Percentiles rank a stretch among this genome's conserved stretches.
Conservation (phyloP, 1,140 invertebrate species). For the Bombus superbus region DNA sequence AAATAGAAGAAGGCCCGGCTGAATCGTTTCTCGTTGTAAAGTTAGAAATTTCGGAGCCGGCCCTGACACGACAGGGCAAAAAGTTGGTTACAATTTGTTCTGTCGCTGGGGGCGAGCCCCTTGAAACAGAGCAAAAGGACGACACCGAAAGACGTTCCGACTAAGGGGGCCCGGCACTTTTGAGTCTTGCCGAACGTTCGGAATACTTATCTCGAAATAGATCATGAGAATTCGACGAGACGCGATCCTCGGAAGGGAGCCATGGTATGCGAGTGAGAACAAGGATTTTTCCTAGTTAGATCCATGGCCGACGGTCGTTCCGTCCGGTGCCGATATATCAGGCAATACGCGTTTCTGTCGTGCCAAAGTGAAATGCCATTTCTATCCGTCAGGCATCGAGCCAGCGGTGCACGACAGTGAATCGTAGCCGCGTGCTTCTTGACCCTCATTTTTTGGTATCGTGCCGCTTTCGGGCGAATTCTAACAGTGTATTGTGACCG, state of each 20-base stretch:
- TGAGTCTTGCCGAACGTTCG: conserved; percentile 41
- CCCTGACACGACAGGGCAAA: background rate
- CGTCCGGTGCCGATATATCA: conserved; percentile 46
- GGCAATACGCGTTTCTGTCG: conserved; percentile 48
- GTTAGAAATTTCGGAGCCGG: background rate
- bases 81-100: conserved; percentile 52
- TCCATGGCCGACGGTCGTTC: conserved; percentile 22
- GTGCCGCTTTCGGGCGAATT: background rate
- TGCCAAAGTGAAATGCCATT: conserved; percentile 43
- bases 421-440: conserved; percentile 33
- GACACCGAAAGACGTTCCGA: background rate
- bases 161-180: background rate
- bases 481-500: background rate
- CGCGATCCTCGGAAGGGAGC: background rate
- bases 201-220: conserved; percentile 60
- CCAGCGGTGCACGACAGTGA: conserved; percentile 16
- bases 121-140: conserved; percentile 24
- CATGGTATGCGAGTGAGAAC: conserved; percentile 17
- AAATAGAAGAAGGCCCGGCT: too few relatives aligned
- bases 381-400: conserved; percentile 53
- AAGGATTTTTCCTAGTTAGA: conserved; percentile 49
- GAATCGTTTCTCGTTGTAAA: background rate
- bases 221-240: conserved; percentile 51
- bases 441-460: conserved; percentile 40
- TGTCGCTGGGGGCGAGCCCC: background rate